Evolutionary conservation across 1,140 invertebrate genomes (phyloP), one percentile per base, ranked within the genome.

Genomic region (Apis laboriosa): DNA sequence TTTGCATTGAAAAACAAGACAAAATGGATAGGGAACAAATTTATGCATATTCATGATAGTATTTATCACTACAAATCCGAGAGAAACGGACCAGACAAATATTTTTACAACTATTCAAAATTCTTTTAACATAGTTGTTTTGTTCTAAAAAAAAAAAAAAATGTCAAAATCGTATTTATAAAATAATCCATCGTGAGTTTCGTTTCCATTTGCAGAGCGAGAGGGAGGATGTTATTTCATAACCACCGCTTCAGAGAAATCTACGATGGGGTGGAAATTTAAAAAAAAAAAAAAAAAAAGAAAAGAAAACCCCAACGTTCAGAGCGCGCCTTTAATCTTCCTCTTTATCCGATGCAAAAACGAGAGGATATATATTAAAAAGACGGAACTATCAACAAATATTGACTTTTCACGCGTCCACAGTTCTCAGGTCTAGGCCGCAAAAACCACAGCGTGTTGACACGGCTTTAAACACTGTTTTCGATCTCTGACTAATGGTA

Each of bases 351-450:
- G 12, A 0, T 34, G 28, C 12, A 9, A 24, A 64, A 55, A 49
- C 28, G 19, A 70, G 43, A 53, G 28, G 9, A 19, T 64, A 28
- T 64, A 34, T 24, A 51, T 19, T n/a, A 24, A 51, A 80, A 61
- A 12, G 34, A 43, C 12, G 11, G 53, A 28, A 74, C 53, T 49
- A 34, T 12, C 63, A 58, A 75, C 58, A 76, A 74, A 76, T 67
- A 67, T 81, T 81, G 63, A 76, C 72, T 21, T 51, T 75, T 81
- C 61, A 9, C 21, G 15, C 0, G 24, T 15, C 28, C 15, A 53
- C 53, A 56, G 43, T 21, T 66, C 64, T 1, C 21, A 1, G 55
- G 9, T 11, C 5, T 24, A 68, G 19, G 2, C 34, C 12, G 21
- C 19, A 12, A 49, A 68, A 49, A 21, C 21, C 43, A 13, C 15